phyloP scores from a whole-genome alignment of 1,140 invertebrate species.

The Akabosia matsudoensis region DNA sequence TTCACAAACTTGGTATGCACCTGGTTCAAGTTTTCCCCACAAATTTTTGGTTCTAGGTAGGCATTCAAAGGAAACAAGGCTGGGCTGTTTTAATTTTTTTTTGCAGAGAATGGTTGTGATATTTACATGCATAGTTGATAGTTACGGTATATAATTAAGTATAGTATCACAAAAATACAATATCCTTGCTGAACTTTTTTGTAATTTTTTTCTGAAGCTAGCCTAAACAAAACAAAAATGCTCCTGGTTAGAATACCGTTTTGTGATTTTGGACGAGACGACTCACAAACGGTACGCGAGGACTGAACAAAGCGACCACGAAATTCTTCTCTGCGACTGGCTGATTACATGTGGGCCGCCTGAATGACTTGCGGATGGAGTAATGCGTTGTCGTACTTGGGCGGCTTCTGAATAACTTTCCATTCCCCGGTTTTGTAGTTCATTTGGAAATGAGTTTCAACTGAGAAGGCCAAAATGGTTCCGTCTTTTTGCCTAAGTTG shows the following conservation, averaged over 20 bases:
- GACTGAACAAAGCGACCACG: no score
- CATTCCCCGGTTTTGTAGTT: conserved; percentile 92
- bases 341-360: neutral
- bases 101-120: neutral
- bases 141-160: neutral
- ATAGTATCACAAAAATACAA: neutral
- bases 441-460: conserved; percentile 94
- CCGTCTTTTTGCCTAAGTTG: conserved; percentile 72
- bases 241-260: no score
- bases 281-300: no score
- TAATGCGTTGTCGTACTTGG: conserved; percentile 39
- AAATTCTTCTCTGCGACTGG: neutral
- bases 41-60: no score
- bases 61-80: no score
- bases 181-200: neutral
- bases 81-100: no score
- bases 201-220: neutral
- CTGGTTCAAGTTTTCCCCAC: no score
- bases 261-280: no score
- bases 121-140: neutral
- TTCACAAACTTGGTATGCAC: no score
- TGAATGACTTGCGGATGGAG: neutral
- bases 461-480: conserved; percentile 69
- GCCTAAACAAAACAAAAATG: no score
- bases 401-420: conserved; percentile 79